Conservation (phyloP, 2,888 invertebrate genomes). For the Dicyrtoma fusca region DNA sequence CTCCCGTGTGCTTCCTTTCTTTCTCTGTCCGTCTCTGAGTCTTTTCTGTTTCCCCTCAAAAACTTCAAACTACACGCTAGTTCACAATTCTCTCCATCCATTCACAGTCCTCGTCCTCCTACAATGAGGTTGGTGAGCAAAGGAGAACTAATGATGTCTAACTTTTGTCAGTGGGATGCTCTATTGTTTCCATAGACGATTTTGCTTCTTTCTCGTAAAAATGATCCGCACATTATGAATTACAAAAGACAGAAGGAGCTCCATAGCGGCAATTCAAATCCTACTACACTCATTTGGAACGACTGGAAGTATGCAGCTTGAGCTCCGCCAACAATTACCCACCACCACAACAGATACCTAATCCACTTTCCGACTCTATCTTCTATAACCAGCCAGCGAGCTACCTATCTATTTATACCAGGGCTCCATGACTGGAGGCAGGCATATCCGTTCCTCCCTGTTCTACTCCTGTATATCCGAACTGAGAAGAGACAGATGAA, state of each 20-base stretch:
- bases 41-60: not conserved
- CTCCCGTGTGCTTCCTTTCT: conserved; percentile 8
- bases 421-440: not conserved
- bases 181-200: conserved; percentile 42
- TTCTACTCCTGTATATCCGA: not conserved
- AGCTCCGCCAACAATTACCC: not conserved
- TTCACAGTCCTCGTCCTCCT: not conserved
- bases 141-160: conserved; percentile 42
- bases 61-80: no score
- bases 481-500: not conserved
- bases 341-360: not conserved
- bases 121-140: conserved; percentile 15
- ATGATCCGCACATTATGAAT: conserved; percentile 36
- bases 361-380: no score
- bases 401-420: no score
- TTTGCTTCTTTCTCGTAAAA: conserved; percentile 34
- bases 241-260: conserved; percentile 41
- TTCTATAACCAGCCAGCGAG: no score
- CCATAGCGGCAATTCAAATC: not conserved
- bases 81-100: not conserved
- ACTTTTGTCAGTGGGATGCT: conserved; percentile 43
- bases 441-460: not conserved
- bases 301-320: conserved; percentile 12
- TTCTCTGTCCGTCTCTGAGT: conserved; percentile 16
- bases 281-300: not conserved